Evolutionary conservation across 2,888 invertebrate species (phyloP), one percentile per base, ranked within the genome.

Genomic region (Cantharis rustica): DNA sequence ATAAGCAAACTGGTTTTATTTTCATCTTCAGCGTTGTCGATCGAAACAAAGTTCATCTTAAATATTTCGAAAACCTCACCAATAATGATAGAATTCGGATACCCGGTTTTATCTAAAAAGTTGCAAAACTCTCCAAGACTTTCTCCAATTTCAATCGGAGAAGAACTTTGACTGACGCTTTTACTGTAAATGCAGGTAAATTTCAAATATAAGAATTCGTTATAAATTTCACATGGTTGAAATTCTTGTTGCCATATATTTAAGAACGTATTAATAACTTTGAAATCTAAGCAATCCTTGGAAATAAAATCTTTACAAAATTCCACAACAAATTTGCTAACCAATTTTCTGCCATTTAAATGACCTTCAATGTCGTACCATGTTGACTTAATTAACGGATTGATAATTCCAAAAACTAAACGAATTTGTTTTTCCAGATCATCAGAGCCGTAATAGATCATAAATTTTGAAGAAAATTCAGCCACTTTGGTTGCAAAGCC

Each of bases 131-230:
- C 13, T 13, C 17, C 64, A 3, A 66, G 7, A 4, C 1, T 66
- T 66, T 23, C 64, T 2, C 64, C 64, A 13, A 66, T 20, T 16
- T 66, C 64, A 2, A 4, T 23, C 1, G 13, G 20, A 15, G 20
- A 20, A n/a, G 10, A 13, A 5, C 3, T 23, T n/a, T 2, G 17
- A 13, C n/a, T n/a, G 16, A 66, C 64, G 1, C 17, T n/a, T n/a
- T 69, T 7, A 16, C n/a, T 15, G 16, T 31, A 69, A 31, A 20
- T 23, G 11, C n/a, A 10, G 1, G 72, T 69, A 16, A 75, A 72
- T 16, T 72, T 66, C 13, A 75, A 64, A 69, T 64, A 68, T 16
- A 75, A 31, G 16, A 64, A 72, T 61, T 62, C 64, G 15, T 26
- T 5, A 11, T 63, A 75, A 23, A 13, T 26, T n/a, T 75, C 64